Base-by-base conservation (phyloP, 2,113 vertebrate species). In the Tor tambroides region DNA sequence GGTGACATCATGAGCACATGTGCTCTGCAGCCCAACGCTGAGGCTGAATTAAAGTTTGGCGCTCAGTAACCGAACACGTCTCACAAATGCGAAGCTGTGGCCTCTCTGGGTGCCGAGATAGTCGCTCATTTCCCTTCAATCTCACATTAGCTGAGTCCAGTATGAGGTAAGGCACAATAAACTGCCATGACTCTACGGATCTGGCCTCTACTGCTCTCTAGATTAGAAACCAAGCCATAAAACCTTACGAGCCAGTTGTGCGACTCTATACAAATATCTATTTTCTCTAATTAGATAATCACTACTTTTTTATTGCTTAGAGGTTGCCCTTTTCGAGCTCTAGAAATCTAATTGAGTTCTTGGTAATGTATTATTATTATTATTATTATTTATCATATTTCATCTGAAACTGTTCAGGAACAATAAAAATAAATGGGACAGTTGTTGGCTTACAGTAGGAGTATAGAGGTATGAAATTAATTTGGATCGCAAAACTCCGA, bases 1-100 rank as follows among this genome's bases (percentile, higher is more conserved):
- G 82, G 23, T 84, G 82, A 74, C 69, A 74, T 84, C 67, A 83
- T 69, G 19, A n/a, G 49, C 67, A 74, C 67, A 84, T 84, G 69
- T 84, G 69, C 69, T 74, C 32, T 38, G 19, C 82, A 74, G 82
- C 49, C 32, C 51, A 38, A 15, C 72, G 30, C 82, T 19, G 49
- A 74, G 32, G 21, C 32, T 32, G 80, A 69, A 69, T 67, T 51
- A 84, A 26, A 84, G 67, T 71, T 28, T 72, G 82, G 51, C 49
- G 11, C 49, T 74, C 6, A 6, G 21, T 26, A 28, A 28, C 0
- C 17, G 17, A 51, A 83, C 26, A 54, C 26, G 11, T 83, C 26
- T 71, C 80, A 51, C 63, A 51, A 83, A 51, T 83, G 19, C 28
- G 2, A 67, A 71, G 26, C 12, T 32, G 61, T 30, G 61, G 41